phyloP scores from a whole-genome alignment of 2,888 invertebrate genomes.

The Coremacera marginata region DNA sequence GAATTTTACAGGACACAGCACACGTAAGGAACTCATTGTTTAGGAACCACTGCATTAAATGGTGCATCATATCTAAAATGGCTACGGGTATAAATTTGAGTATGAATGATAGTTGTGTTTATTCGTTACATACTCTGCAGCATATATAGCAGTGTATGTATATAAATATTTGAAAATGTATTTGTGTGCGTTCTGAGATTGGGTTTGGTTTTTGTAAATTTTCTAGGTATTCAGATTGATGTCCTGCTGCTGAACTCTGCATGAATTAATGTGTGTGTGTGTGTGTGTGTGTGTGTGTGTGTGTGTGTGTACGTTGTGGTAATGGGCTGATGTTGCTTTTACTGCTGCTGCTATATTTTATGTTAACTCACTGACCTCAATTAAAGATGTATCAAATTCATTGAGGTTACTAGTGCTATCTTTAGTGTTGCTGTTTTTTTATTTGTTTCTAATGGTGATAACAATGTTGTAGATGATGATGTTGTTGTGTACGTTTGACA shows the following conservation, averaged over 20 bases:
- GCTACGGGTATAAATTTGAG: background rate
- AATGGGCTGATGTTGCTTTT: background rate
- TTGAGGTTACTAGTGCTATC: background rate
- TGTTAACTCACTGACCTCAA: conserved; percentile 44
- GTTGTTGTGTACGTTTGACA: background rate
- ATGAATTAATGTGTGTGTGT: background rate
- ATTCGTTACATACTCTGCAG: background rate
- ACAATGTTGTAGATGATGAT: background rate
- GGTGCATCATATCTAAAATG: no score
- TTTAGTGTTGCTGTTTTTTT: conserved; percentile 22
- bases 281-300: background rate
- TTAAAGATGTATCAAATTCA: conserved; percentile 14
- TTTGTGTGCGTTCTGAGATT: background rate
- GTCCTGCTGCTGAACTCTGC: conserved; percentile 30
- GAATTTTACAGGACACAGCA: no score
- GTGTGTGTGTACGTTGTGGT: background rate
- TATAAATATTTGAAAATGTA: background rate
- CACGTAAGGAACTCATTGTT: no score
- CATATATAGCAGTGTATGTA: background rate
- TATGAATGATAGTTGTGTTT: background rate
- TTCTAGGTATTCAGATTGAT: conserved; percentile 22
- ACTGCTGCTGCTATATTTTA: background rate
- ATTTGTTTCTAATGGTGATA: background rate
- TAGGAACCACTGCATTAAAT: no score
- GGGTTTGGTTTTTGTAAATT: background rate